phyloP scores from a whole-genome alignment of 2,113 vertebrate genomes.

The Orcinus orca region DNA sequence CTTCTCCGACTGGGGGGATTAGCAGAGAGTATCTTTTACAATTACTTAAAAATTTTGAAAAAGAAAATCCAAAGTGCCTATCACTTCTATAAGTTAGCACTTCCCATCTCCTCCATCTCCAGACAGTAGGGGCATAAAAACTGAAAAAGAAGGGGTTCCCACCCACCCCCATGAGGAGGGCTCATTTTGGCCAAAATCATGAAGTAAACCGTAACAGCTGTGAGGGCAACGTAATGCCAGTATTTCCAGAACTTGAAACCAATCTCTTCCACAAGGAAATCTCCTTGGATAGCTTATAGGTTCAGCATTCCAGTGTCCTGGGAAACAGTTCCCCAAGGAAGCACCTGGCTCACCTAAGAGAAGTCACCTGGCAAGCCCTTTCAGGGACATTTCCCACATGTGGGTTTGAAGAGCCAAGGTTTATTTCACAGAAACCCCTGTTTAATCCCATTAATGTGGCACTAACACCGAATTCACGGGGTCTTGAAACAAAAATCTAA shows the following conservation, averaged over 20 bases:
- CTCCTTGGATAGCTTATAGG: not conserved
- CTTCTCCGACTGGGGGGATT: not conserved
- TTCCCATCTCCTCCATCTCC: not conserved
- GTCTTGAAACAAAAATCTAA: not conserved
- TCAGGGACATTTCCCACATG: not conserved
- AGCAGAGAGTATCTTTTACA: not conserved
- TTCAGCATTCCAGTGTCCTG: not conserved
- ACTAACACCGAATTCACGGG: not conserved
- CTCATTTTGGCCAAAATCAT: not conserved
- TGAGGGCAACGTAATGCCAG: not conserved
- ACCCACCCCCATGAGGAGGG: not conserved
- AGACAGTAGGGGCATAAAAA: too few species aligned
- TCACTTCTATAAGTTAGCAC: not conserved
- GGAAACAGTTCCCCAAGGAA: not conserved
- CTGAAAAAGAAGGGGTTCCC: not conserved
- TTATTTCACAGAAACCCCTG: not conserved
- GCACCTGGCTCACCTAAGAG: not conserved
- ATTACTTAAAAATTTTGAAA: not conserved
- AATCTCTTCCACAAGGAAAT: not conserved
- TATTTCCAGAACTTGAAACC: not conserved
- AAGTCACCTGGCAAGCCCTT: not conserved
- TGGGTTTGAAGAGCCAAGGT: not conserved
- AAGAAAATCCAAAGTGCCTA: not conserved
- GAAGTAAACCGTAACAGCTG: not conserved
- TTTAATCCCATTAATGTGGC: not conserved